Percentiles rank a stretch among this genome's conserved stretches.
Evolutionary conservation across 1,140 invertebrate genomes (phyloP).

Genomic region (Drosophila busckii): DNA sequence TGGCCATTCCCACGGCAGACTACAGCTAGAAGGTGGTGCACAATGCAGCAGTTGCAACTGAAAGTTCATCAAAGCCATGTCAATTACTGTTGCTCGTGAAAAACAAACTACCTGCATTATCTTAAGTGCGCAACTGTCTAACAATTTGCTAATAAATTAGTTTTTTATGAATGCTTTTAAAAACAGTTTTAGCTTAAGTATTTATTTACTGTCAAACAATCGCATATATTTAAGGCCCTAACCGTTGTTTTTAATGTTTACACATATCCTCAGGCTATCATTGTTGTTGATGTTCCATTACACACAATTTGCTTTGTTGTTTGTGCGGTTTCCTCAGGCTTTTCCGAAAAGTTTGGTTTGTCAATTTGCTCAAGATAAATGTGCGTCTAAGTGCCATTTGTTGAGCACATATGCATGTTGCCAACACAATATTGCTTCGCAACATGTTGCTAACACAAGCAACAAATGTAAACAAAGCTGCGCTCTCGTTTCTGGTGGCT

Average conservation of each 20-base stretch:
- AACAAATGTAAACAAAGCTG: conserved; percentile 35
- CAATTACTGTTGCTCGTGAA: too few species aligned
- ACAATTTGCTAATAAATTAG: too few species aligned
- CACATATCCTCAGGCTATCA: conserved; percentile 6
- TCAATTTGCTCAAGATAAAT: conserved; percentile 38
- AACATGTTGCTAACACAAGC: conserved; percentile 34
- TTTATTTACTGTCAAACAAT: too few species aligned
- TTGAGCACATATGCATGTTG: conserved; percentile 29
- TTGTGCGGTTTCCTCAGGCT: conserved; percentile 9
- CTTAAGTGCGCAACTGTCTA: too few species aligned
- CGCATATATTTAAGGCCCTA: too few species aligned
- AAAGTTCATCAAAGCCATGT: too few species aligned
- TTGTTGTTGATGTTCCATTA: conserved; percentile 51
- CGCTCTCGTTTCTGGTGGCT: background rate
- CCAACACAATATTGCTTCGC: background rate
- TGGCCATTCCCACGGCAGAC: too few species aligned
- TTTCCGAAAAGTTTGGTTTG: conserved; percentile 6
- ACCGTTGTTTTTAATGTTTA: background rate
- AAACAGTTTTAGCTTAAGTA: too few species aligned
- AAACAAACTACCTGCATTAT: too few species aligned
- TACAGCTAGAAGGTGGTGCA: too few species aligned
- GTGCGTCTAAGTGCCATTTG: conserved; percentile 37
- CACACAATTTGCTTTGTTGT: conserved; percentile 16
- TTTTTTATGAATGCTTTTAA: too few species aligned
- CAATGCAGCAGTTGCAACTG: too few species aligned